These are phyloP conservation scores for Champsocephalus esox DNA, from an alignment of 2,797 vertebrate species.

Conservation along the genomic window DNA sequence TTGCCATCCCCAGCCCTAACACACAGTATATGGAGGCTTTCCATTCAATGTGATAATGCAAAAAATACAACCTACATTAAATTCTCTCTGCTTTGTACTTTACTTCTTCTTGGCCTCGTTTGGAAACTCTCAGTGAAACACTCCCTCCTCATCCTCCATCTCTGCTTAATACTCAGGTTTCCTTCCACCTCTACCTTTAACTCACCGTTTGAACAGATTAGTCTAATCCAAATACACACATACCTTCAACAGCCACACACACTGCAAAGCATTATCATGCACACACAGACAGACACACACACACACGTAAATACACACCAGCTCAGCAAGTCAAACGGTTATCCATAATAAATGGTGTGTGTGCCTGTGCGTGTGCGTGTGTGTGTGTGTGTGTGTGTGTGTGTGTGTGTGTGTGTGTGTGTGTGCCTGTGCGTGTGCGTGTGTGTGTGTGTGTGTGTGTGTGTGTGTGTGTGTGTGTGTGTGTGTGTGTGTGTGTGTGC, in stretches of 20 bases:
- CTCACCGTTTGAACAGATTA: constrained; percentile 54
- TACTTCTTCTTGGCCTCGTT: background rate
- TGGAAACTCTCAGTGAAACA: constrained; percentile 20
- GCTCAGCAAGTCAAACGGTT: constrained; percentile 52
- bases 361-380: constrained; percentile 13
- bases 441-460: no score
- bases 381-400: no score
- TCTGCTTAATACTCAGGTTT: constrained; percentile 47
- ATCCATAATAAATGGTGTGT: constrained; percentile 77
- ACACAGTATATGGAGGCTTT: background rate
- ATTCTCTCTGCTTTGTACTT: background rate
- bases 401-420: no score
- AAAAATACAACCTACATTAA: background rate
- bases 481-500: no score
- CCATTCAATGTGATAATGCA: background rate
- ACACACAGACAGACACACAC: constrained; percentile 23
- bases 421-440: no score
- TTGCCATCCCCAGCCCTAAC: background rate
- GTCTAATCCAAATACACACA: constrained; percentile 45
- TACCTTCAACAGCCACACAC: constrained; percentile 9
- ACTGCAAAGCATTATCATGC: constrained; percentile 33
- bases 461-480: no score
- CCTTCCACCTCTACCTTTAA: constrained; percentile 46
- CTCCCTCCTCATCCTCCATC: constrained; percentile 20
- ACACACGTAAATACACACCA: constrained; percentile 14